A percentile compares a stretch with the other conserved stretches of the same genome.
phyloP scores from a whole-genome alignment of 1,140 invertebrate genomes.

The honey bee (Apis mellifera) region DNA sequence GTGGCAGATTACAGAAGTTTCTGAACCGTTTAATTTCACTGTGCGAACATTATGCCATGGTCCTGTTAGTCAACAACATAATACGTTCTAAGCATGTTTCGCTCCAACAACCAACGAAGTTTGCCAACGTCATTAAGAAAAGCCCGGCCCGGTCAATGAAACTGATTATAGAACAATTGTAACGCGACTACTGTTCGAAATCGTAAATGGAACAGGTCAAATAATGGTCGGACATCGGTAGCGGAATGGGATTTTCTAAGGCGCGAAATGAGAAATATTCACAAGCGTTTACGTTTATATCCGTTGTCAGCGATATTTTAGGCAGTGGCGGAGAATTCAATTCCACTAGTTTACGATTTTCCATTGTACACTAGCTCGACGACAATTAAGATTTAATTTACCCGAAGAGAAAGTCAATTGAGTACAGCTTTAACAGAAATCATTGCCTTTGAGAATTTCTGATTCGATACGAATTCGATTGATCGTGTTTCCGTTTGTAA shows the following conservation, averaged over 20 bases:
- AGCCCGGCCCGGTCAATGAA: neutral
- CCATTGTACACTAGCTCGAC: neutral
- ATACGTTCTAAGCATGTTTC: neutral
- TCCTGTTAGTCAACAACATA: neutral
- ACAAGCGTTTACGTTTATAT: neutral
- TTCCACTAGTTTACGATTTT: too few species aligned
- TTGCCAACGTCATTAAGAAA: neutral
- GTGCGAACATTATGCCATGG: slow-evolving; percentile 8
- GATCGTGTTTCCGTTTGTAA: too few species aligned
- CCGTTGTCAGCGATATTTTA: neutral
- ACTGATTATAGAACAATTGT: slow-evolving; percentile 19
- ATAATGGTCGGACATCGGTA: neutral
- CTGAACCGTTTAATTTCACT: slow-evolving; percentile 41
- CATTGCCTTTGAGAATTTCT: too few species aligned
- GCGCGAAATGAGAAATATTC: neutral
- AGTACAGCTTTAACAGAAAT: neutral
- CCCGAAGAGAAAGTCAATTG: neutral
- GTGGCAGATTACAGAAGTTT: slow-evolving; percentile 25
- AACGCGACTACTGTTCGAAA: neutral
- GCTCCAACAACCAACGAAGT: neutral
- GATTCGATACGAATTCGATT: too few species aligned
- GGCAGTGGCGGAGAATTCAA: neutral
- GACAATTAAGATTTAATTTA: neutral
- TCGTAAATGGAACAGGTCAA: neutral
- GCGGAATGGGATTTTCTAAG: neutral